These are phyloP conservation scores for Hydropotes inermis DNA, from an alignment of 2,113 vertebrate genomes.

Conservation along the genomic window DNA sequence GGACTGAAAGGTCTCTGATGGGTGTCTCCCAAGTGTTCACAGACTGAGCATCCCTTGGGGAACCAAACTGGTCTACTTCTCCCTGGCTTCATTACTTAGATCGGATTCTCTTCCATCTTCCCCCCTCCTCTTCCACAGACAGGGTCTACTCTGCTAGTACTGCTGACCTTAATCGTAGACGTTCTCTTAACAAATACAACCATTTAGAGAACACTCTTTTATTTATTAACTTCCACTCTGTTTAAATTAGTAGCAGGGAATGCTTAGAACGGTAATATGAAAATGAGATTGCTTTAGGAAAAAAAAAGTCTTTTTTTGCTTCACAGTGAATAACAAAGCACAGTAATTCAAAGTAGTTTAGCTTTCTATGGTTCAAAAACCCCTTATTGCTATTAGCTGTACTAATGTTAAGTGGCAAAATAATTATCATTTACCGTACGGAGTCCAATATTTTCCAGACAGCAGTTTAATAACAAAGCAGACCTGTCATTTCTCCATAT, in stretches of 20 bases:
- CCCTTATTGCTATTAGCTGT: slow-evolving; percentile 75
- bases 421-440: slow-evolving; percentile 79
- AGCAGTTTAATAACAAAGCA: slow-evolving; percentile 81
- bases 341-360: slow-evolving; percentile 60
- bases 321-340: slow-evolving; percentile 65
- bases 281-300: slow-evolving; percentile 66
- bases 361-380: slow-evolving; percentile 66
- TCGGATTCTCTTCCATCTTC: not conserved
- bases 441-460: slow-evolving; percentile 80
- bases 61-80: not conserved
- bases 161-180: not conserved
- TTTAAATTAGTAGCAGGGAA: slow-evolving; percentile 69
- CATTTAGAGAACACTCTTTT: slow-evolving; percentile 26
- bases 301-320: slow-evolving; percentile 66
- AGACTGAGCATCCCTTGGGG: not conserved
- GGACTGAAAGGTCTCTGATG: not conserved
- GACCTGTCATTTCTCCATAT: slow-evolving; percentile 77
- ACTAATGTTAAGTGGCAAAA: slow-evolving; percentile 80
- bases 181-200: slow-evolving; percentile 49
- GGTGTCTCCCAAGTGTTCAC: not conserved
- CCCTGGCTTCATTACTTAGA: rapidly evolving
- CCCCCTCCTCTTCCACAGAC: not conserved
- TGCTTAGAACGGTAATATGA: slow-evolving; percentile 41
- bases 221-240: slow-evolving; percentile 58
- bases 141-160: not conserved